Evolutionary conservation across 1,140 invertebrate genomes (phyloP).

Genomic region (Cyrtorhinus lividipennis): DNA sequence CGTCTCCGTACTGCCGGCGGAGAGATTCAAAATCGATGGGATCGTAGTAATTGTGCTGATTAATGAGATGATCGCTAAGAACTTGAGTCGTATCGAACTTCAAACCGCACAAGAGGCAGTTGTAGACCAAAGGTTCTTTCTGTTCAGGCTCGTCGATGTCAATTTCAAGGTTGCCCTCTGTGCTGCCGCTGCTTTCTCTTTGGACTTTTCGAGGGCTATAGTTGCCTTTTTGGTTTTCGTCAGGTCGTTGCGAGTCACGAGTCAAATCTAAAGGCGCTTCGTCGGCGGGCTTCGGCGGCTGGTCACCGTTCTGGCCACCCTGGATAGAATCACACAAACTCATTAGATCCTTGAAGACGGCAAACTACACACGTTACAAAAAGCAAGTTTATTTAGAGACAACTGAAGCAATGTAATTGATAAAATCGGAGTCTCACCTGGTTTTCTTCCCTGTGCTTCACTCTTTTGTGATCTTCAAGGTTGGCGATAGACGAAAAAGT

Average conservation of each 20-base stretch:
- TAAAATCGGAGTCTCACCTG: too few relatives aligned
- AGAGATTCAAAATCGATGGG: constrained; percentile 27
- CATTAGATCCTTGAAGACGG: too few relatives aligned
- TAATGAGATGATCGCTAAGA: constrained; percentile 34
- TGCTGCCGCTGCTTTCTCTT: constrained; percentile 19
- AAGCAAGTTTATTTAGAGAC: too few relatives aligned
- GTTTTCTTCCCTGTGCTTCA: constrained; percentile 28
- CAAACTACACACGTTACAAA: too few relatives aligned
- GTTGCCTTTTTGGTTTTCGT: constrained; percentile 22
- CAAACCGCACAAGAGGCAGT: constrained; percentile 25
- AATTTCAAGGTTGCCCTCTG: neutral
- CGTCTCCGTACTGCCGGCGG: constrained; percentile 25
- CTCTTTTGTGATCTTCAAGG: constrained; percentile 35
- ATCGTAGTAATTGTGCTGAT: constrained; percentile 27
- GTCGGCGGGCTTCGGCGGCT: neutral
- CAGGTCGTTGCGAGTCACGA: constrained; percentile 17
- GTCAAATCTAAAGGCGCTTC: constrained; percentile 3
- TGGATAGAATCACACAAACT: neutral
- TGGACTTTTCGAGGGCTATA: constrained; percentile 27
- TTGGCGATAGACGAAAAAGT: constrained; percentile 36
- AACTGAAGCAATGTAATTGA: too few relatives aligned
- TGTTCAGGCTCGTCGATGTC: constrained; percentile 1
- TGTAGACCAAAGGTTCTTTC: constrained; percentile 33
- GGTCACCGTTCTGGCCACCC: neutral
- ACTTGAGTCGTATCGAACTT: constrained; percentile 9